A percentile compares a stretch with the other conserved stretches of the same genome.
Evolutionary conservation across 2,113 vertebrate species (phyloP).

Genomic region (Tauraco erythrolophus): DNA sequence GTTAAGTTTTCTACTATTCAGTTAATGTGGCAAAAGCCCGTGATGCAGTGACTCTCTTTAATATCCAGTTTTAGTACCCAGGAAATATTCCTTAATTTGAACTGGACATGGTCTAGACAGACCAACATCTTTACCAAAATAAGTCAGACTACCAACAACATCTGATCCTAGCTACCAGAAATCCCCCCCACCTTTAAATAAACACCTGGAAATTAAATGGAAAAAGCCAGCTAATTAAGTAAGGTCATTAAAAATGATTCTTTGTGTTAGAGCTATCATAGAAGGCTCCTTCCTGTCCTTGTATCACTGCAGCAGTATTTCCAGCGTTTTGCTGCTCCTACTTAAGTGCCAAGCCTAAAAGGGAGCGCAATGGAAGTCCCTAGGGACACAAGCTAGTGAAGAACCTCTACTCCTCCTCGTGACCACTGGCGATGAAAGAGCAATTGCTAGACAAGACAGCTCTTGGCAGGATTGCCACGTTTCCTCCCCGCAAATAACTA

Average conservation of each 20-base stretch:
- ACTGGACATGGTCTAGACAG: fast-evolving
- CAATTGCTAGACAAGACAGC: no score
- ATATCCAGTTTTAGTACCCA: not conserved
- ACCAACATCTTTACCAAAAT: not conserved
- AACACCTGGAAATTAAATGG: not conserved
- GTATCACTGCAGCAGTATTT: not conserved
- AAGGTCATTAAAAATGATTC: not conserved
- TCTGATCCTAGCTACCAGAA: not conserved
- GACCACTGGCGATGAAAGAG: not conserved
- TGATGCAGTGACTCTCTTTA: not conserved
- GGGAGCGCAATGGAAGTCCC: not conserved
- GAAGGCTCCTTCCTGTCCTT: not conserved
- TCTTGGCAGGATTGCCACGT: not conserved
- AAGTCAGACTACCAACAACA: not conserved
- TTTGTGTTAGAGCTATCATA: not conserved
- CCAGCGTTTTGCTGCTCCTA: not conserved
- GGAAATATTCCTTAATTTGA: not conserved
- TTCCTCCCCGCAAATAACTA: no score
- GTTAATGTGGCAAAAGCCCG: not conserved
- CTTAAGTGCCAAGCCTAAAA: not conserved
- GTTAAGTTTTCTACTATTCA: not conserved
- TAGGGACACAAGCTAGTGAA: not conserved
- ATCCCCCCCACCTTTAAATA: not conserved
- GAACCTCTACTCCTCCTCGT: not conserved
- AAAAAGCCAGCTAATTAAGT: not conserved